phyloP scores from a whole-genome alignment of 1,140 invertebrate genomes.

The Harpegnathos saltator region DNA sequence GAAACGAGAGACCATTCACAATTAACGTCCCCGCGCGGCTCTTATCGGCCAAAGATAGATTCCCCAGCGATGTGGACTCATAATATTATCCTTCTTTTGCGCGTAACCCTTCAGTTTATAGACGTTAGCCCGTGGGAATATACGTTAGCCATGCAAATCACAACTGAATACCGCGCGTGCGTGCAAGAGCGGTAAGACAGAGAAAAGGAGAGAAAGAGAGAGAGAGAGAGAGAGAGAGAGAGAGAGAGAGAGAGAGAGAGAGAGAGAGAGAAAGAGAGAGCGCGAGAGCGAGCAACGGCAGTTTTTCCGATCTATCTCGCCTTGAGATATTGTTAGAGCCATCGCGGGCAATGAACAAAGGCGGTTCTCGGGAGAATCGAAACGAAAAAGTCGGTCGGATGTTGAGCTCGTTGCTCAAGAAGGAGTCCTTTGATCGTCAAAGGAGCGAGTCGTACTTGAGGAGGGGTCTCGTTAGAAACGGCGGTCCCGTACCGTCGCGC shows the following conservation, averaged over 20 bases:
- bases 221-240: too few species aligned
- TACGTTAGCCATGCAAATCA: neutral
- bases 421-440: conserved; percentile 52
- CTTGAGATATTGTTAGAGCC: conserved; percentile 46
- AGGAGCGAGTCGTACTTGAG: conserved; percentile 49
- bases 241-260: too few species aligned
- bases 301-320: conserved; percentile 29
- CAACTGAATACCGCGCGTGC: neutral
- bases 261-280: too few species aligned
- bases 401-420: conserved; percentile 49
- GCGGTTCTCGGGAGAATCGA: conserved; percentile 14
- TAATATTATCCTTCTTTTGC: neutral
- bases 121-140: neutral
- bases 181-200: neutral
- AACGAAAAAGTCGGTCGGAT: conserved; percentile 33
- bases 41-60: too few species aligned
- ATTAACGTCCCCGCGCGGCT: too few species aligned
- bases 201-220: too few species aligned
- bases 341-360: conserved; percentile 59
- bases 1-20: too few species aligned
- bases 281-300: too few species aligned
- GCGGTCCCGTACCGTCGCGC: neutral
- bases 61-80: too few species aligned
- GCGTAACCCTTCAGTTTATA: neutral
- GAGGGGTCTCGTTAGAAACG: conserved; percentile 65